Conservation (phyloP, 2,113 vertebrate genomes). For the Peromyscus californicus region DNA sequence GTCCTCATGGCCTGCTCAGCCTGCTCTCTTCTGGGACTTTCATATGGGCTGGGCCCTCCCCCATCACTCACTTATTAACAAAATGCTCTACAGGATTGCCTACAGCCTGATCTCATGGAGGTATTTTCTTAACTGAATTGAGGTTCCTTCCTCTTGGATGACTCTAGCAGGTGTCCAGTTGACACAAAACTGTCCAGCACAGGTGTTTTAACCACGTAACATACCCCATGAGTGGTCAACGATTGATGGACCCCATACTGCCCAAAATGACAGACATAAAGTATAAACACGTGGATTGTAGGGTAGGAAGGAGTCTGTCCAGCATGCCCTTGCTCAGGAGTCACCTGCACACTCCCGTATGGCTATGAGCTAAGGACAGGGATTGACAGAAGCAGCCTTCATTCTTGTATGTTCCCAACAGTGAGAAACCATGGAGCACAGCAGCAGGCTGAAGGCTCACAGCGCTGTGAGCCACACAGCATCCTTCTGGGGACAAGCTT, state of each 20-base stretch:
- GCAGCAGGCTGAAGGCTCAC: not conserved
- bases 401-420: fast-evolving
- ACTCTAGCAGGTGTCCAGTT: not conserved
- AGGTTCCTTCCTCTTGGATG: not conserved
- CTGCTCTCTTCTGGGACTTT: not conserved
- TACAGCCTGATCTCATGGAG: not conserved
- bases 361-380: not conserved
- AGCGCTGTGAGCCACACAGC: not conserved
- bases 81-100: not conserved
- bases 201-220: not conserved
- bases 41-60: not conserved
- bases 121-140: not conserved
- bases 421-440: no score
- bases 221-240: fast-evolving
- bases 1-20: not conserved
- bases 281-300: no score
- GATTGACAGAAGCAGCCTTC: fast-evolving
- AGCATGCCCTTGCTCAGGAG: not conserved
- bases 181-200: not conserved
- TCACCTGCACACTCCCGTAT: not conserved
- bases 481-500: not conserved
- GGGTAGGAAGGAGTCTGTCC: not conserved
- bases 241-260: not conserved
- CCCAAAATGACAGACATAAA: not conserved
- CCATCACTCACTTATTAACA: not conserved